Percentiles rank a stretch among this genome's conserved stretches.
phyloP scores from a whole-genome alignment of 2,888 invertebrate species.

The Carterocephalus palaemon region DNA sequence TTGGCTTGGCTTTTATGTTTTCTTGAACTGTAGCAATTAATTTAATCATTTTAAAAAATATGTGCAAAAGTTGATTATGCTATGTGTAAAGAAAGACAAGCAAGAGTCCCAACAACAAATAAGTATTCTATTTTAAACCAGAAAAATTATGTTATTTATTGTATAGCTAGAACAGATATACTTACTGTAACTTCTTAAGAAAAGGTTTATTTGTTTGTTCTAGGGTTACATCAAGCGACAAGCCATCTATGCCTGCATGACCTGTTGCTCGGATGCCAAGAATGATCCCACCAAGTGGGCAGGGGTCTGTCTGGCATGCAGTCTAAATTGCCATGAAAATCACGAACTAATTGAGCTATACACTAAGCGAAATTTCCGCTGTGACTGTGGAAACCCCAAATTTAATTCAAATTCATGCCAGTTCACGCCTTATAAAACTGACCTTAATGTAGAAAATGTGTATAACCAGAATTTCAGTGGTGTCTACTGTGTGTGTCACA shows the following conservation, averaged over 20 bases:
- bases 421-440: constrained; percentile 81
- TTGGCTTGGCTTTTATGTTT: no score
- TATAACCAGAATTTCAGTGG: constrained; percentile 98
- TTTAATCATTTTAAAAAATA: no score
- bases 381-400: constrained; percentile 94
- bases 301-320: constrained; percentile 96
- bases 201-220: constrained; percentile 41
- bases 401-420: constrained; percentile 84
- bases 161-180: background rate
- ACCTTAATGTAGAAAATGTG: constrained; percentile 83
- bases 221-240: constrained; percentile 96
- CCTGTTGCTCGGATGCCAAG: constrained; percentile 86
- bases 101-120: no score
- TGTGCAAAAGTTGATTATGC: no score
- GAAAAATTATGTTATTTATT: no score
- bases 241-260: constrained; percentile 95
- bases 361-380: constrained; percentile 96
- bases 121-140: no score
- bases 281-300: constrained; percentile 81
- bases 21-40: no score
- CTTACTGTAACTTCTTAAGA: no score
- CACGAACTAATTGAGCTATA: constrained; percentile 97
- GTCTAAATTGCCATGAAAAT: constrained; percentile 95
- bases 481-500: constrained; percentile 92
- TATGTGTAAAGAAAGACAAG: no score